phyloP scores from a whole-genome alignment of 2,797 vertebrate genomes.

The Muraenolepis orangiensis region DNA sequence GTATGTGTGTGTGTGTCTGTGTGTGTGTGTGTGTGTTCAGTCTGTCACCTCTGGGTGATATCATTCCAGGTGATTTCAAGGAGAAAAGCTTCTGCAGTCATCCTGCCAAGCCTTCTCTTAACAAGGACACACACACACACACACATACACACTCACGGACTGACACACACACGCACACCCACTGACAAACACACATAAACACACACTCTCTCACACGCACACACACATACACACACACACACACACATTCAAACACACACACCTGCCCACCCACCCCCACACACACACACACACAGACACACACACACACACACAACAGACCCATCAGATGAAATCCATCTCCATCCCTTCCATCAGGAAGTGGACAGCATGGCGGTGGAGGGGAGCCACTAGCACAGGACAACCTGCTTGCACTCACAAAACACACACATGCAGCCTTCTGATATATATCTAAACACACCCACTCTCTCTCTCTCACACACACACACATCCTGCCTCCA shows the following conservation, averaged over 20 bases:
- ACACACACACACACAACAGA: conserved; percentile 12
- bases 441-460: conserved; percentile 10
- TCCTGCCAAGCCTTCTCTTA: conserved; percentile 61
- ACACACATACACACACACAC: no score
- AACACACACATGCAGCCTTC: conserved; percentile 7
- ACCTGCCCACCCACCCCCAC: conserved; percentile 1
- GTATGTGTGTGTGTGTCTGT: conserved; percentile 1
- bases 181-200: conserved; percentile 18
- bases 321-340: conserved; percentile 47
- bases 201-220: no score
- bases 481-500: conserved; percentile 31
- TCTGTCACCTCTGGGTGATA: conserved; percentile 68
- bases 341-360: conserved; percentile 58
- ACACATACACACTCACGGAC: conserved; percentile 15
- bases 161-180: conserved; percentile 8
- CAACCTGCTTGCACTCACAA: conserved; percentile 17
- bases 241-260: conserved; percentile 24
- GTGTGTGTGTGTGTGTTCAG: conserved; percentile 34
- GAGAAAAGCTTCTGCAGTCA: conserved; percentile 59
- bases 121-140: conserved; percentile 50
- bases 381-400: conserved; percentile 13
- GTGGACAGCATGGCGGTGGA: conserved; percentile 44
- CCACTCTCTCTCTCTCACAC: conserved; percentile 22
- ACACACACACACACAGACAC: not conserved
- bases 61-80: conserved; percentile 61